These are phyloP conservation scores for Catharus fuscescens DNA, from an alignment of 2,113 vertebrate genomes.

Conservation along the genomic window DNA sequence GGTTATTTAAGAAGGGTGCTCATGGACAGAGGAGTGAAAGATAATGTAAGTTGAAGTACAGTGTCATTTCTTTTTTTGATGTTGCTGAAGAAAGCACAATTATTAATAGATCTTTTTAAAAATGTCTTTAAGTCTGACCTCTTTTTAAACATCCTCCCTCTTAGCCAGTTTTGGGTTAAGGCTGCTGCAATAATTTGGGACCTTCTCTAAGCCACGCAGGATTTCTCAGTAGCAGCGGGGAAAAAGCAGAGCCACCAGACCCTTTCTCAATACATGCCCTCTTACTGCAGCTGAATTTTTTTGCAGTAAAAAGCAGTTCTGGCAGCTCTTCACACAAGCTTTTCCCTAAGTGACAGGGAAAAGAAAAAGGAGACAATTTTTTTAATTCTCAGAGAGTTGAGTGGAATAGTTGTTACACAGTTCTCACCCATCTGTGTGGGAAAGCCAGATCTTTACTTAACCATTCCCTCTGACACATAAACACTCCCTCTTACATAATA, in stretches of 20 bases:
- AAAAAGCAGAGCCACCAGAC: background rate
- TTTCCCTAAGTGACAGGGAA: background rate
- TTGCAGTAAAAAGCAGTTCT: background rate
- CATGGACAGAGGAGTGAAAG: background rate
- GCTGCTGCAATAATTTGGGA: background rate
- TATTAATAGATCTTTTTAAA: background rate
- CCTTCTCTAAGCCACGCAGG: background rate
- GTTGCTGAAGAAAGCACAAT: background rate
- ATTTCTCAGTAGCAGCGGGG: background rate
- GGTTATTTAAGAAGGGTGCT: background rate
- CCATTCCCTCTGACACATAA: background rate
- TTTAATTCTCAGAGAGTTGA: background rate
- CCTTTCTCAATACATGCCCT: background rate
- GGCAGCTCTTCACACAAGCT: background rate
- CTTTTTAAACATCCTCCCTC: background rate
- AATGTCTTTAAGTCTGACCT: background rate
- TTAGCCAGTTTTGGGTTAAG: background rate
- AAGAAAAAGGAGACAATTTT: background rate
- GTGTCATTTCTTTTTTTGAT: background rate
- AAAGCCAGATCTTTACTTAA: constrained; percentile 13
- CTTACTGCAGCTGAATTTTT: background rate
- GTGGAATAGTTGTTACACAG: background rate
- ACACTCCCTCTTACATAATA: background rate
- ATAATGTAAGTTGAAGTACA: background rate
- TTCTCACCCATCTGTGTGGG: background rate